Evolutionary conservation across 2,113 vertebrate species (phyloP), one percentile per base, ranked within the genome.

Genomic region (Rousettus leschenaultii): DNA sequence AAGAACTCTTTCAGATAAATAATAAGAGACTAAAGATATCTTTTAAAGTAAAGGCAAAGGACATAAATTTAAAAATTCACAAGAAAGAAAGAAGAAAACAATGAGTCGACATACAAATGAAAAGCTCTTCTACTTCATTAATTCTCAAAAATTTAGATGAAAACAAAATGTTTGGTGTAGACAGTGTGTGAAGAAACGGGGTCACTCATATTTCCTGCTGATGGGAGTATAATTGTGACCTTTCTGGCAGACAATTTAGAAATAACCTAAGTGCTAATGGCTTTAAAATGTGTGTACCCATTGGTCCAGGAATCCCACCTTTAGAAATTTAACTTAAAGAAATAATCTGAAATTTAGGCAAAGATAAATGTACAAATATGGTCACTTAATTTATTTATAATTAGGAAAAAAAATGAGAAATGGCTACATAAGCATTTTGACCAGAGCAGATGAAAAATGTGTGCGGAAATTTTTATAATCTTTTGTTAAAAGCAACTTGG

Each of bases 301-400:
- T 65, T 77, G 53, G 63, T 84, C 70, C 68, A 75, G 33, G 21
- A 89, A 63, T 77, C 40, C 28, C 5, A 68, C 6, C 66, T 43
- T 90, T 79, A 82, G 38, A 57, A 94, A 87, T 91, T 70, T 89
- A 78, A 40, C 33, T 45, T 94, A 77, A 94, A 73, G n/a, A 77
- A 91, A 73, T 35, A 38, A 86, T 51, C 26, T 70, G 55, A 79
- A 95, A 79, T n/a, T 6, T 73, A 92, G 35, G 71, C 18, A 48
- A 94, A 90, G 59, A 66, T 83, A 61, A 83, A n/a, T 84, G 7
- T n/a, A 82, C 22, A 94, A n/a, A 93, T 38, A 35, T 65, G 16
- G 1, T 53, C 19, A 35, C 9, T 3, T 66, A 22, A 53, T 43
- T 86, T 68, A 26, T 38, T 92, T 77, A 59, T n/a, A 89, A 55